phyloP scores from a whole-genome alignment of 2,113 vertebrate genomes.

The Tupaia chinensis region DNA sequence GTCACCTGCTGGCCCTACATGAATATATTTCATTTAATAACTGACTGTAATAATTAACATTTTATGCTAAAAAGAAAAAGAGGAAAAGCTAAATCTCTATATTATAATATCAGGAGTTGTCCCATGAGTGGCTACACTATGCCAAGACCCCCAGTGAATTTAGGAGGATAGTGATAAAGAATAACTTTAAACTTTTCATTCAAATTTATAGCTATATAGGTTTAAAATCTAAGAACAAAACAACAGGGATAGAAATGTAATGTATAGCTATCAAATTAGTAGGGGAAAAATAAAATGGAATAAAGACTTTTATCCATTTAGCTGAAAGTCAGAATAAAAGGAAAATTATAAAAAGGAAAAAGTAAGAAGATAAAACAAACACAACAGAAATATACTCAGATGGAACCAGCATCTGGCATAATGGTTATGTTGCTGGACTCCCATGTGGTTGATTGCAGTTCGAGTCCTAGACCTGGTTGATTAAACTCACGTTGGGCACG shows the following conservation, averaged over 20 bases:
- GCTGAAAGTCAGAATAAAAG: conserved; percentile 34
- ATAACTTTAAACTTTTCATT: no score
- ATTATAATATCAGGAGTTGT: not conserved
- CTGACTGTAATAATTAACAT: not conserved
- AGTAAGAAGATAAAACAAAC: conserved; percentile 30
- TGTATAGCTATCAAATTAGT: conserved; percentile 25
- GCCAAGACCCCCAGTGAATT: not conserved
- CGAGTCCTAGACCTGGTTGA: no score
- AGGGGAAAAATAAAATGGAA: conserved; percentile 40
- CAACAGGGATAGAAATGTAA: conserved; percentile 9
- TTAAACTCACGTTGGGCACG: no score
- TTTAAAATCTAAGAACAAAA: conserved; percentile 32
- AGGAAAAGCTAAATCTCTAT: not conserved
- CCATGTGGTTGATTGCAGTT: no score
- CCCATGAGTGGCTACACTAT: not conserved
- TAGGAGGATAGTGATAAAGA: not conserved
- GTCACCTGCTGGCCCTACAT: not conserved
- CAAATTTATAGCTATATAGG: not conserved
- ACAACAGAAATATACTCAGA: not conserved
- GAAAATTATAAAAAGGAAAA: conserved; percentile 14
- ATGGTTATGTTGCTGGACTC: no score
- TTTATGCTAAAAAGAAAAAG: not conserved
- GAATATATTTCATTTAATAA: not conserved
- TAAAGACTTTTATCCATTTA: conserved; percentile 1
- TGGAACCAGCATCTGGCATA: no score